Conservation (phyloP, 2,888 invertebrate species). For the Eledona agricola region DNA sequence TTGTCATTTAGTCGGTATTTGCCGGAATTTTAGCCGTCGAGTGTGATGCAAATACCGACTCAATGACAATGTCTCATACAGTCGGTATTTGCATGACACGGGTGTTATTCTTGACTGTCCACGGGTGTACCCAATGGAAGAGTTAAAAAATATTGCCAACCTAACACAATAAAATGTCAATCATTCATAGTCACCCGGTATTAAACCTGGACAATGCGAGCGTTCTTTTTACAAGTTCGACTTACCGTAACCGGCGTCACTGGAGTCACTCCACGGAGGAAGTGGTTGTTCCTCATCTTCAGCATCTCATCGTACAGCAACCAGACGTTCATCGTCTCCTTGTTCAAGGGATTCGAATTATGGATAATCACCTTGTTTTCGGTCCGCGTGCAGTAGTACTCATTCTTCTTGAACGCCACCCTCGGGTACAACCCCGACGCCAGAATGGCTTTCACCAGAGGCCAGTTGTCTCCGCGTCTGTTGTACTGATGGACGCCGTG, state of each 20-base stretch:
- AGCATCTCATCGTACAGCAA: constrained; percentile 87
- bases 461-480: constrained; percentile 85
- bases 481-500: constrained; percentile 82
- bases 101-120: no score
- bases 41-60: no score
- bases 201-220: no score
- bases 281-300: constrained; percentile 72
- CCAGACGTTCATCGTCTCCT: constrained; percentile 73
- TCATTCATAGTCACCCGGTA: no score
- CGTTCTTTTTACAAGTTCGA: no score
- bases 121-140: no score
- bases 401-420: constrained; percentile 67
- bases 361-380: constrained; percentile 72
- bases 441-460: constrained; percentile 89
- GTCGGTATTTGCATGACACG: no score
- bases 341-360: constrained; percentile 67
- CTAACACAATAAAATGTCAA: no score
- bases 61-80: no score
- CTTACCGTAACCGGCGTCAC: constrained; percentile 81
- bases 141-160: no score
- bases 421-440: constrained; percentile 92
- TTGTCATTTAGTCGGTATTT: no score
- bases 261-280: constrained; percentile 81
- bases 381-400: constrained; percentile 60
- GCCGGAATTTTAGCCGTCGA: no score